Base-by-base conservation (phyloP, 2,888 invertebrate species). In the Diogma glabrata region DNA sequence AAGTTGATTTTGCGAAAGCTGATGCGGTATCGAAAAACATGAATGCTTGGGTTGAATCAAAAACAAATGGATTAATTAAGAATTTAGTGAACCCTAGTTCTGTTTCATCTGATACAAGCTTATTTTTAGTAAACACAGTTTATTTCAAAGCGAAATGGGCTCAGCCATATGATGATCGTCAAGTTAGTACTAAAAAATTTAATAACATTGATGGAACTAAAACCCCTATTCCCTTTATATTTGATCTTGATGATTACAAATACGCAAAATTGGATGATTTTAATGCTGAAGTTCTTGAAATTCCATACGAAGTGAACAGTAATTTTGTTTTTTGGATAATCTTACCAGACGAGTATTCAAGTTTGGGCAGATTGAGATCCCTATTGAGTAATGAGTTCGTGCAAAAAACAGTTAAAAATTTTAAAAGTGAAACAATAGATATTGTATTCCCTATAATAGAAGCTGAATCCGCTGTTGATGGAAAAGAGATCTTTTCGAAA, bases 61-160 rank as follows among this genome's bases (percentile, higher is more conserved):
- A 46, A 17, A 46, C 46, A 26, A 46, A 46, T 16, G 46, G 26
- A 14, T 46, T 46, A 46, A 46, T 46, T 16, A 46, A 46, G 5
- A 46, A 46, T 46, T 26, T 46, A 24, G 26, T 46, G 6, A 16
- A 22, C 6, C 14, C 46, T 14, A 16, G 16, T 46, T 46, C 46
- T 8, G 26, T 46, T 16, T 24, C 46, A 14, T 17, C 46, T 8
- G 26, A 24, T 17, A 24, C 24, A 10, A 10, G 16, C 17, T 12
- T 46, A 26, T 46, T 46, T 24, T 16, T 46, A 8, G 24, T 46
- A n/a, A 46, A 46, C 24, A 46, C 46, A 9, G 22, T 46, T 22
- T 46, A 46, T 16, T 46, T 46, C 24, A 46, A 46, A 46, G 46
- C 24, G 10, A 16, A 46, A 24, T 46, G 46, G 46, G n/a, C 23